phyloP scores from a whole-genome alignment of 2,797 vertebrate species.

The Ceryle rudis region DNA sequence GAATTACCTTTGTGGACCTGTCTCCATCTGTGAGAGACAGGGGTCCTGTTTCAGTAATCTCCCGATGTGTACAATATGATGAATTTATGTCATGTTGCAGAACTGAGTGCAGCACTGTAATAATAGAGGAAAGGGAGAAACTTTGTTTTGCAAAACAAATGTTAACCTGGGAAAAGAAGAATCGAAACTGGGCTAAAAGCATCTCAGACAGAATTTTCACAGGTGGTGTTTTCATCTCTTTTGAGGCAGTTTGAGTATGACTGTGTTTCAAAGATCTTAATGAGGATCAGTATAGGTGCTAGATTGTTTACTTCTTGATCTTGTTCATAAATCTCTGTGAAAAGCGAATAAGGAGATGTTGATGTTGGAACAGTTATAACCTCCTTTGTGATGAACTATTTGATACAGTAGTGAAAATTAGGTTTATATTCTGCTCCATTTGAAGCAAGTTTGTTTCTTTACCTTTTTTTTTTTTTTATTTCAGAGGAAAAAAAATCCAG shows the following conservation, averaged over 20 bases:
- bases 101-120: neutral
- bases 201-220: neutral
- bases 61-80: accelerated
- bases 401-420: neutral
- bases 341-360: neutral
- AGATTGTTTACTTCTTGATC: neutral
- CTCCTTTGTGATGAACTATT: neutral
- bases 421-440: neutral
- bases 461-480: neutral
- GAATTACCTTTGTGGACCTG: neutral
- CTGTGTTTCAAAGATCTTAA: neutral
- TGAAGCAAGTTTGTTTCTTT: neutral
- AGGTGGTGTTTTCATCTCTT: neutral
- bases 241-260: neutral
- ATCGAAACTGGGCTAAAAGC: neutral
- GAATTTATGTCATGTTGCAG: neutral
- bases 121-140: neutral
- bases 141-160: neutral
- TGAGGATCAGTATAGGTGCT: neutral
- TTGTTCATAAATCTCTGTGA: neutral
- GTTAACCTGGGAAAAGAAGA: neutral
- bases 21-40: accelerated
- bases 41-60: neutral
- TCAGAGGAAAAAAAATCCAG: accelerated
- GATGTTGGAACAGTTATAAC: neutral